Evolutionary conservation across 2,113 vertebrate species (phyloP).

Genomic region (pig (Sus scrofa)): DNA sequence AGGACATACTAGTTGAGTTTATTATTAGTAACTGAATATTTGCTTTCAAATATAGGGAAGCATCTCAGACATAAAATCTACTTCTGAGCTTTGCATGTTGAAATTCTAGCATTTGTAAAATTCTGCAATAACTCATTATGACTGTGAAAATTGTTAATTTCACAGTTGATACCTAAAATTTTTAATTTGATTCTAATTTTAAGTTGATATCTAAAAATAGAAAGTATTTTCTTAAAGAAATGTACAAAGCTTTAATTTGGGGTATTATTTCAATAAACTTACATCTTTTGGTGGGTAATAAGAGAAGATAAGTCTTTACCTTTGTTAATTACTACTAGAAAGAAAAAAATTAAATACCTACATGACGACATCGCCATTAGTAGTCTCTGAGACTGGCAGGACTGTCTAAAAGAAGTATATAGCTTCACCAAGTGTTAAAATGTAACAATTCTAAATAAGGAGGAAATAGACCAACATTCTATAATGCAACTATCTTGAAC

Average conservation of each 20-base stretch:
- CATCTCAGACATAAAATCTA: slow-evolving; percentile 20
- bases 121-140: background rate
- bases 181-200: background rate
- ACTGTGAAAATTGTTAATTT: slow-evolving; percentile 30
- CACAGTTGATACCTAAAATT: no score
- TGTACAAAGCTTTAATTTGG: background rate
- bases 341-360: background rate
- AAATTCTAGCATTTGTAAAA: slow-evolving; percentile 57
- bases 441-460: background rate
- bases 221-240: slow-evolving; percentile 36
- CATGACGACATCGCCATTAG: background rate
- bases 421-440: background rate
- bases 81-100: background rate
- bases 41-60: background rate
- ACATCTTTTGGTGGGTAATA: background rate
- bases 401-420: background rate
- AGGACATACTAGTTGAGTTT: background rate
- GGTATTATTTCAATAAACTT: slow-evolving; percentile 37
- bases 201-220: slow-evolving; percentile 11
- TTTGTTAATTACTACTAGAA: background rate
- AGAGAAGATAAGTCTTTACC: background rate
- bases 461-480: slow-evolving; percentile 6
- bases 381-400: background rate
- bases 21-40: background rate
- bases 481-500: background rate